Evolutionary conservation across 2,888 invertebrate genomes (phyloP).

Genomic region (Steinernema scapterisci): DNA sequence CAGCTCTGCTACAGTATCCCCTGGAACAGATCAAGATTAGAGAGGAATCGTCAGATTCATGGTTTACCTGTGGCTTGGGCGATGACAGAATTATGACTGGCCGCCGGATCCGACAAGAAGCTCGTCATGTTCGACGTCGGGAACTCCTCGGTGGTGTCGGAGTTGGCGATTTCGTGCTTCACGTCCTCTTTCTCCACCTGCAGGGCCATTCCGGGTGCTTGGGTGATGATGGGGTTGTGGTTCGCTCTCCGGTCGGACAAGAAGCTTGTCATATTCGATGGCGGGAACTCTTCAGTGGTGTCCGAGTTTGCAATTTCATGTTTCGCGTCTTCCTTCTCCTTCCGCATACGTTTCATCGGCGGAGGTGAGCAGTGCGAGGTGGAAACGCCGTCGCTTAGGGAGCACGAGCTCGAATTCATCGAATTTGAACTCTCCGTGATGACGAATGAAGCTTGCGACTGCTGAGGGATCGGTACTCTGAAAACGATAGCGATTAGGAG

Average conservation of each 20-base stretch:
- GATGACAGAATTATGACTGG: neutral
- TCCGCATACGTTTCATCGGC: neutral
- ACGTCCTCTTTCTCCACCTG: neutral
- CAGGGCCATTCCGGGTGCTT: too few species aligned
- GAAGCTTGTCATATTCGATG: neutral
- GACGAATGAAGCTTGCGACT: too few species aligned
- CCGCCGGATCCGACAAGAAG: neutral
- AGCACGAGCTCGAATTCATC: too few species aligned
- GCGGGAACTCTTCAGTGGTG: neutral
- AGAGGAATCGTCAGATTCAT: too few species aligned
- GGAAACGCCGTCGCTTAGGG: too few species aligned
- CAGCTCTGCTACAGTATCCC: neutral
- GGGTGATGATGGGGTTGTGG: neutral
- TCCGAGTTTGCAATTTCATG: neutral
- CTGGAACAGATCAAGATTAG: neutral
- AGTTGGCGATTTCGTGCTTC: neutral
- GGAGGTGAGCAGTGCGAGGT: neutral
- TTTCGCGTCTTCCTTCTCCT: neutral
- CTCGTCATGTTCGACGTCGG: neutral
- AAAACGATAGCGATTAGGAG: too few species aligned
- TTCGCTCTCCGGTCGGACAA: neutral
- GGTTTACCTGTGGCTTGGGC: neutral
- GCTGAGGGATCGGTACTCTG: too few species aligned
- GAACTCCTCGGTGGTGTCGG: constrained; percentile 9
- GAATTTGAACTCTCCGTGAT: too few species aligned